Percentiles rank a stretch among this genome's conserved stretches.
Evolutionary conservation across 2,113 vertebrate species (phyloP).

Genomic region (Labeo catla): DNA sequence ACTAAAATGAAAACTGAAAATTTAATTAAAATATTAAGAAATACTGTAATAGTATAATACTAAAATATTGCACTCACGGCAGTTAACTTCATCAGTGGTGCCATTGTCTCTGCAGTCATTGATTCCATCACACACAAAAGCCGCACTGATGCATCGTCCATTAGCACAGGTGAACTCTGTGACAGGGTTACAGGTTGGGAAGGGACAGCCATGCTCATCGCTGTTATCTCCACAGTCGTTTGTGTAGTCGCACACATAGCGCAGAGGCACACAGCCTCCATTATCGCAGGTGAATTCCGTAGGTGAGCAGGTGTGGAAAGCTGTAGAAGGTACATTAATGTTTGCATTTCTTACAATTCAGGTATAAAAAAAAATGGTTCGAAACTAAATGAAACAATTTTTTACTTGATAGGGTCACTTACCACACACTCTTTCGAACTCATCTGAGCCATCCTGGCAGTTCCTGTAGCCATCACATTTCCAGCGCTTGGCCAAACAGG

Average conservation of each 20-base stretch:
- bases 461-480: constrained; percentile 86
- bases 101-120: constrained; percentile 88
- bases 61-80: constrained; percentile 80
- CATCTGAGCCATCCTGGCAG: constrained; percentile 87
- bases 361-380: not conserved
- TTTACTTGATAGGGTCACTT: constrained; percentile 61
- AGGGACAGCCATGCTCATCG: constrained; percentile 87
- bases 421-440: constrained; percentile 91
- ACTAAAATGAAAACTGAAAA: not conserved
- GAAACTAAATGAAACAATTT: not conserved
- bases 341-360: not conserved
- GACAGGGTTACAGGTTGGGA: constrained; percentile 82
- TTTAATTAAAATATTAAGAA: not conserved
- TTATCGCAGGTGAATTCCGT: constrained; percentile 88
- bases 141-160: constrained; percentile 83
- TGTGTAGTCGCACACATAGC: constrained; percentile 86
- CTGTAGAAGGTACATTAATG: constrained; percentile 66
- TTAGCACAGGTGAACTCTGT: constrained; percentile 86
- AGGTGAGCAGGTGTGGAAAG: constrained; percentile 87
- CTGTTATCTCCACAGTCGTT: constrained; percentile 92
- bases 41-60: not conserved
- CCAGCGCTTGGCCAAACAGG: constrained; percentile 79
- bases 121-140: constrained; percentile 85
- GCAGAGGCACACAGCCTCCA: constrained; percentile 82
- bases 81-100: constrained; percentile 91